phyloP scores from a whole-genome alignment of 2,888 invertebrate genomes.

The Ommatoiulus sabulosus region DNA sequence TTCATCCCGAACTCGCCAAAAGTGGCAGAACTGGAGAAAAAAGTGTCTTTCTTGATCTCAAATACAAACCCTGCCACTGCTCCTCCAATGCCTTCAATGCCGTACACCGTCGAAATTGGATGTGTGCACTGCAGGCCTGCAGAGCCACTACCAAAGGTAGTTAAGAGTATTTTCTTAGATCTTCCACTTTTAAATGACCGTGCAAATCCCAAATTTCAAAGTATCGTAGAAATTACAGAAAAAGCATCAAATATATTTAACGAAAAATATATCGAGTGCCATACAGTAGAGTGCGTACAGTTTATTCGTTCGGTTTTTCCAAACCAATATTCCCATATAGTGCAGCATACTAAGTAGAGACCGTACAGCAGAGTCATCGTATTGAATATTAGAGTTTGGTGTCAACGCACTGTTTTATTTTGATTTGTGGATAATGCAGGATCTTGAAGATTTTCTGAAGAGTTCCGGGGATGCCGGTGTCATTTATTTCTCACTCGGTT shows the following conservation, averaged over 20 bases:
- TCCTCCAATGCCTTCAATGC: conserved; percentile 81
- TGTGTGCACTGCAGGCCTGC: conserved; percentile 81
- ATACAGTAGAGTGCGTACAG: no score
- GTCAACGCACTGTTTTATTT: not conserved
- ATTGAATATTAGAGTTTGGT: no score
- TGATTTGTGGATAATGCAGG: not conserved
- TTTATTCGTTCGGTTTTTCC: no score
- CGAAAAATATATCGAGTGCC: no score
- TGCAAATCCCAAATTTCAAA: no score
- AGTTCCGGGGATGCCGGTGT: conserved; percentile 47
- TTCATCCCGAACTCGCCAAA: conserved; percentile 27
- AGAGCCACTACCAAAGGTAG: conserved; percentile 77
- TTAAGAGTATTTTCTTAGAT: not conserved
- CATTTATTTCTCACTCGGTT: conserved; percentile 55
- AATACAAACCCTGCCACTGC: conserved; percentile 84
- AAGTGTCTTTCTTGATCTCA: conserved; percentile 76
- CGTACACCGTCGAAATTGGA: conserved; percentile 86
- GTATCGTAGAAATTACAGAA: no score
- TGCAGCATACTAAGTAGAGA: no score
- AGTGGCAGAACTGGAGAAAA: conserved; percentile 46
- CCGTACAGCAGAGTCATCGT: no score
- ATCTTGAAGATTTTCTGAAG: conserved; percentile 53
- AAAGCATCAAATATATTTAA: no score
- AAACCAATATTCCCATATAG: no score
- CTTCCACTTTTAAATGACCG: not conserved